Conservation (phyloP, 2,888 invertebrate genomes). For the Chymomyza amoena region DNA sequence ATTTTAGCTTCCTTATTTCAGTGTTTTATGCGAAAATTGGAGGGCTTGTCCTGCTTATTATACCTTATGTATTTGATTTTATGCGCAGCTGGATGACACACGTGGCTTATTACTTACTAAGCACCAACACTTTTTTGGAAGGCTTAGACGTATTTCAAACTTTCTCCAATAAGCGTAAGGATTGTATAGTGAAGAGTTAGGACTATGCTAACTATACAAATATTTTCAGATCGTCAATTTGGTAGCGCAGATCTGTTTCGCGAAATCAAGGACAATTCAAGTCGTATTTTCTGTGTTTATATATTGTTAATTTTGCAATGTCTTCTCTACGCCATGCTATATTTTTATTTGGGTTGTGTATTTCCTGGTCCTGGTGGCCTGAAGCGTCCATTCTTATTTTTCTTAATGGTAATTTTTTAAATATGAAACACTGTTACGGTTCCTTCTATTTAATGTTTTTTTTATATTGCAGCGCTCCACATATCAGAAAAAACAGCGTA, state of each 20-base stretch:
- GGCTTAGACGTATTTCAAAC: constrained; percentile 74
- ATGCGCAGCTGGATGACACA: constrained; percentile 58
- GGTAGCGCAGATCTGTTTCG: constrained; percentile 54
- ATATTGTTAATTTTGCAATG: constrained; percentile 63
- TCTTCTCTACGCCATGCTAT: constrained; percentile 68
- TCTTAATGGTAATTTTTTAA: constrained; percentile 80
- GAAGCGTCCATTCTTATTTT: constrained; percentile 83
- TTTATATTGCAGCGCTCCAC: constrained; percentile 50
- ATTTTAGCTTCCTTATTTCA: constrained; percentile 27
- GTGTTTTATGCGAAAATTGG: constrained; percentile 77
- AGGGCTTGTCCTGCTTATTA: constrained; percentile 71
- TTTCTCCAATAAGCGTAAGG: constrained; percentile 76
- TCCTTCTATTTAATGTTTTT: constrained; percentile 13
- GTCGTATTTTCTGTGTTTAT: constrained; percentile 62
- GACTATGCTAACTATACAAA: not conserved
- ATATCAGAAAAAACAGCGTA: constrained; percentile 73
- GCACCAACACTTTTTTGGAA: constrained; percentile 74
- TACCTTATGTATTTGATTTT: constrained; percentile 72
- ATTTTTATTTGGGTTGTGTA: constrained; percentile 73
- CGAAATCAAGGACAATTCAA: constrained; percentile 64
- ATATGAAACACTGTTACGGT: not conserved
- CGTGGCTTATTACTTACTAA: constrained; percentile 57
- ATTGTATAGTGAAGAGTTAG: not conserved
- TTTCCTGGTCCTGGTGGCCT: constrained; percentile 85
- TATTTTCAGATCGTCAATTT: constrained; percentile 65